Conservation (phyloP, 2,113 vertebrate species). For the Silurus glanis region DNA sequence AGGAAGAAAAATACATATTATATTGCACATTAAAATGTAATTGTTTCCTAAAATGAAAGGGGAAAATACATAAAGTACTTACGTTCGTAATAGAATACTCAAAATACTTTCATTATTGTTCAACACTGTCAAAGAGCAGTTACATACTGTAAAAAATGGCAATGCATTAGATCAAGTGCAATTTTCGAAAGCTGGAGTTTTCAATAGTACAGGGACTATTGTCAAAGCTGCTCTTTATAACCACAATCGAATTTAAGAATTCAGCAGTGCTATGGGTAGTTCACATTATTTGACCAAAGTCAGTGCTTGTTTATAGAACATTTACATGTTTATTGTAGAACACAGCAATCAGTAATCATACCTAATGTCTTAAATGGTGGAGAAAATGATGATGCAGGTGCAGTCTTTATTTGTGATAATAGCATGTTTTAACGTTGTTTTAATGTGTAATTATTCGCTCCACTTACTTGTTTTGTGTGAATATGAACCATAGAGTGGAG, state of each 20-base stretch:
- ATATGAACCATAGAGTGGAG: not conserved
- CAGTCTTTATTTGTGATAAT: conserved; percentile 5
- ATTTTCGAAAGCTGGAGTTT: not conserved
- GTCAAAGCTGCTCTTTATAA: not conserved
- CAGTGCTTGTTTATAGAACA: conserved; percentile 6
- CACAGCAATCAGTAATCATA: conserved; percentile 10
- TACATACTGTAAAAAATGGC: not conserved
- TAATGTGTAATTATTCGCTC: conserved; percentile 5
- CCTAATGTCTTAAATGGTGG: conserved; percentile 24
- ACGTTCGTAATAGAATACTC: no score
- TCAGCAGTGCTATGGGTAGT: not conserved
- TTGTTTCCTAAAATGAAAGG: no score
- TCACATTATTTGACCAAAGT: not conserved
- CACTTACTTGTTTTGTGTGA: conserved; percentile 7
- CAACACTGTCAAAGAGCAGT: not conserved
- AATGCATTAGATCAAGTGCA: not conserved
- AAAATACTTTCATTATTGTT: no score
- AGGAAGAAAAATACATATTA: no score
- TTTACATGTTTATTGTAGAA: conserved; percentile 6
- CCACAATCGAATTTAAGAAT: not conserved
- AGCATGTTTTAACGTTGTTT: not conserved
- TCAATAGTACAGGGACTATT: not conserved
- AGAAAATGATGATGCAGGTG: conserved; percentile 12
- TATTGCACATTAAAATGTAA: no score
- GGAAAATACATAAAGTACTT: no score